These are phyloP conservation scores for Pyralis farinalis DNA, from an alignment of 2,888 invertebrate genomes.

Conservation along the genomic window DNA sequence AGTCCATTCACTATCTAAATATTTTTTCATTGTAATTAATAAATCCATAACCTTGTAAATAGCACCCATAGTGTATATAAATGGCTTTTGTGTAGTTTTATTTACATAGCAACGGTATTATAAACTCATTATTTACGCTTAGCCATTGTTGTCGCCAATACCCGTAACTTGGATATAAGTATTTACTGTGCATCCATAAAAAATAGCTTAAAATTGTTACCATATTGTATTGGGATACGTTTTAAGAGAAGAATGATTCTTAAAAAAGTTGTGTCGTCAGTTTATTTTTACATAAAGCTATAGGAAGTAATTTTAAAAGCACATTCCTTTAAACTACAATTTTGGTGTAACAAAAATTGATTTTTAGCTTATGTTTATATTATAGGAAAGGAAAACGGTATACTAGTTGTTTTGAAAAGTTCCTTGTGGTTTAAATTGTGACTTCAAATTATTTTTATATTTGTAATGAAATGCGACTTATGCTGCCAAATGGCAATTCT, in stretches of 20 bases:
- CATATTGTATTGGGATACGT: not conserved
- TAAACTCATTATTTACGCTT: not conserved
- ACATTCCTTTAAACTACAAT: not conserved
- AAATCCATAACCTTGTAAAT: not conserved
- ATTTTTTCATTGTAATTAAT: not conserved
- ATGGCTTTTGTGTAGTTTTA: not conserved
- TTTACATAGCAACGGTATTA: slow-evolving; percentile 3
- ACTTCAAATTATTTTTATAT: not conserved
- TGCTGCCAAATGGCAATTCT: not conserved
- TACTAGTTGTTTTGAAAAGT: not conserved
- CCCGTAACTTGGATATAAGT: not conserved
- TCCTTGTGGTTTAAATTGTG: not conserved
- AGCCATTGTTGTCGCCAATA: not conserved
- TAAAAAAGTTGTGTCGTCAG: too few relatives aligned
- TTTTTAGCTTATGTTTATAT: not conserved
- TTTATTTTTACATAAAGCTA: too few relatives aligned
- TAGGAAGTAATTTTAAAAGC: too few relatives aligned
- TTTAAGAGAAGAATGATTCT: too few relatives aligned
- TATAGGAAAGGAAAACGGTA: not conserved
- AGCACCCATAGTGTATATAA: not conserved
- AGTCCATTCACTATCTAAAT: not conserved
- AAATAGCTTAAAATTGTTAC: not conserved
- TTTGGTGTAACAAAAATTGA: too few relatives aligned
- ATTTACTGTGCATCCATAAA: not conserved
- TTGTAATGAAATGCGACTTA: not conserved